Evolutionary conservation across 2,888 invertebrate species (phyloP), one percentile per base, ranked within the genome.

Genomic region (Linnaemya tessellans): DNA sequence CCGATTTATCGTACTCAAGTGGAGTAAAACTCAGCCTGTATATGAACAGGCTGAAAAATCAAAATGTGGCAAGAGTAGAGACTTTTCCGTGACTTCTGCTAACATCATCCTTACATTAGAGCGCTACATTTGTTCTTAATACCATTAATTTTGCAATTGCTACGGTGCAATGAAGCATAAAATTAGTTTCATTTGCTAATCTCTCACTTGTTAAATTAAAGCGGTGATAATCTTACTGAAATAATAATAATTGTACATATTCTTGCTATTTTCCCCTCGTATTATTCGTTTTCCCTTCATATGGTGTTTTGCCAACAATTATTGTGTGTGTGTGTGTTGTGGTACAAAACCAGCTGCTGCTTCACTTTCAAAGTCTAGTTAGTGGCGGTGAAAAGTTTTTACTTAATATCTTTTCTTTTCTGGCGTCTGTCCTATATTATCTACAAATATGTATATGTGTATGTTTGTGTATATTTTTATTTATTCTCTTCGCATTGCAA

Each of bases 301-400:
- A 41, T 10, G n/a, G 20, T 15, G n/a, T 58, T 25, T 25, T 38
- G 8, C 38, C 49, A n/a, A 20, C 20, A 35, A 35, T 30, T 65
- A 11, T 64, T 71, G 13, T n/a, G n/a, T n/a, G n/a, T n/a, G n/a
- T n/a, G n/a, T n/a, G n/a, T 41, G 10, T 58, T 60, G 20, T 25
- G 9, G 46, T 51, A 13, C 9, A 49, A 65, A 64, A 71, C 46
- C 84, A 84, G 75, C 80, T 77, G 80, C 41, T 71, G 75, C 60
- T 5, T 70, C n/a, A 51, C 35, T 56, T 80, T 43, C 46, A 58
- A 56, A 65, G 80, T 65, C 30, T 73, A 35, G 46, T 65, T 35
- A 64, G 56, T 65, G 46, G 35, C n/a, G 35, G 10, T 7, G 35
- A n/a, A 64, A 56, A 65, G 11, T 80, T 54, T 64, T 46, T 7